Conservation (phyloP, 37 sponge, comb jelly and placozoan genomes). For the Bolinopsis microptera region DNA sequence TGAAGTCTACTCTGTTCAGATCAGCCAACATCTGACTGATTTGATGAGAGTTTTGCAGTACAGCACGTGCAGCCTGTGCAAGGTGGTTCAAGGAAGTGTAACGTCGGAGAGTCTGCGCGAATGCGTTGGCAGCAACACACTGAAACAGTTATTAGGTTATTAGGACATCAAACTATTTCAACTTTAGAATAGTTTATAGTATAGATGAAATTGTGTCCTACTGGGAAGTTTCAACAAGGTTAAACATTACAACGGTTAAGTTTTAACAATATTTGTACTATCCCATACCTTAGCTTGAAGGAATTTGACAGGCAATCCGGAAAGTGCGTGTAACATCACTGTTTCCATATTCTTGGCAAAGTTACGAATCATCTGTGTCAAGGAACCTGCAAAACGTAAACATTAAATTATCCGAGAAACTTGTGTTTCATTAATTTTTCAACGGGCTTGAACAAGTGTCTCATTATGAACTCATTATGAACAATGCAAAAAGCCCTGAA, state of each 20-base stretch:
- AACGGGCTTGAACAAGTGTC: too few species aligned
- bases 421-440: too few species aligned
- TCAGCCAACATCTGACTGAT: slow-evolving; percentile 93
- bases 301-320: slow-evolving; percentile 75
- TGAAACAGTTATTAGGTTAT: too few species aligned
- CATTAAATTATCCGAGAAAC: too few species aligned
- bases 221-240: too few species aligned
- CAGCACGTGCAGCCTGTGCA: slow-evolving; percentile 97
- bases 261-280: too few species aligned
- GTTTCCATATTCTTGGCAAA: slow-evolving; percentile 96
- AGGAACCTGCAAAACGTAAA: slow-evolving; percentile 67
- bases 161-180: too few species aligned
- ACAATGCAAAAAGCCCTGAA: too few species aligned
- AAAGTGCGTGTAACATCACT: slow-evolving; percentile 75
- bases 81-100: slow-evolving; percentile 99
- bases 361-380: slow-evolving; percentile 94
- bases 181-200: too few species aligned
- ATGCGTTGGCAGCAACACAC: slow-evolving; percentile 82
- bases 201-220: too few species aligned
- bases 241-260: neutral
- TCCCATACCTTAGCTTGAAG: slow-evolving; percentile 84
- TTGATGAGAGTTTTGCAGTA: slow-evolving; percentile 93
- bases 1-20: slow-evolving; percentile 94
- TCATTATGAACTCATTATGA: too few species aligned
- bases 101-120: slow-evolving; percentile 95